A percentile compares a stretch with the other conserved stretches of the same genome.
Conservation (phyloP, 2,113 vertebrate genomes). For the Hassar affinis region DNA sequence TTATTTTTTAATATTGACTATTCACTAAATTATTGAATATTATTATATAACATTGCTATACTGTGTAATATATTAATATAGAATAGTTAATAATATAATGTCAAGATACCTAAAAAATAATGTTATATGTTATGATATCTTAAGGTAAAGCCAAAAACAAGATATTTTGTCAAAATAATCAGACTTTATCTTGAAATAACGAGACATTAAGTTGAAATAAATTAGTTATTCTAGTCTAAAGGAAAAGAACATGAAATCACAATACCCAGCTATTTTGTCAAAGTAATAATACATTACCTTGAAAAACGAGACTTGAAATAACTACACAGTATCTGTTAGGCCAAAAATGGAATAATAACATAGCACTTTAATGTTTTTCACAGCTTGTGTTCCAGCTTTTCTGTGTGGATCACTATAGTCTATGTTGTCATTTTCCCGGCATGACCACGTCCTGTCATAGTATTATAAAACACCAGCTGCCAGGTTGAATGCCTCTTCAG, state of each 20-base stretch:
- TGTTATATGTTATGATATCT: too few relatives aligned
- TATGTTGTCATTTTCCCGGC: too few relatives aligned
- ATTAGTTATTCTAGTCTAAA: too few relatives aligned
- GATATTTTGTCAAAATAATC: too few relatives aligned
- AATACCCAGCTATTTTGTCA: not conserved
- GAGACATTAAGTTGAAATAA: too few relatives aligned
- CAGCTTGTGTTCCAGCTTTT: too few relatives aligned
- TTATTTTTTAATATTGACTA: not conserved
- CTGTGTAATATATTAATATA: not conserved
- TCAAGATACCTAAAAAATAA: too few relatives aligned
- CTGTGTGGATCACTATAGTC: too few relatives aligned
- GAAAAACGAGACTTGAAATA: not conserved
- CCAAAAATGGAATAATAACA: not conserved
- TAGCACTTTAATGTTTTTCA: too few relatives aligned
- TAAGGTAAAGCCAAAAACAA: too few relatives aligned
- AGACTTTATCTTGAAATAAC: too few relatives aligned
- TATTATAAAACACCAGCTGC: not conserved
- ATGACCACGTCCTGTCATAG: not conserved
- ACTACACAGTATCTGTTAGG: not conserved
- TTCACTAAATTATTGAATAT: not conserved
- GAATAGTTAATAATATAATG: too few relatives aligned
- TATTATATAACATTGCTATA: not conserved
- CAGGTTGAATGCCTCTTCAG: not conserved
- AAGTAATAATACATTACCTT: not conserved
- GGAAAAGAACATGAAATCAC: not conserved